A percentile compares a stretch with the other conserved stretches of the same genome.
These are phyloP conservation scores for Drosophila parthenogenetica DNA, from an alignment of 2,888 invertebrate species.

Conservation along the genomic window DNA sequence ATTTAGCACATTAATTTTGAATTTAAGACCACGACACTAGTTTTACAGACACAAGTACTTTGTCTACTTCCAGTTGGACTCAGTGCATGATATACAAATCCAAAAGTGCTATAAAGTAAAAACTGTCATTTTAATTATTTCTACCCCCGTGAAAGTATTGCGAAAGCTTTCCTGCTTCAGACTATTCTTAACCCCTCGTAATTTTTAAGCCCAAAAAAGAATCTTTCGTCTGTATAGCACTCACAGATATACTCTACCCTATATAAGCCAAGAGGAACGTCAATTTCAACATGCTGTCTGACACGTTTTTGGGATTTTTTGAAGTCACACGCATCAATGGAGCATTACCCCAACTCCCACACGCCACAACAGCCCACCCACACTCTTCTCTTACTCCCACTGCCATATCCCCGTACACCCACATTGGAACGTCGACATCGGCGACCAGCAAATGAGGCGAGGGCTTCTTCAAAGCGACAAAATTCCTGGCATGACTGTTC, in stretches of 20 bases:
- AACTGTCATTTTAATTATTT: conserved; percentile 8
- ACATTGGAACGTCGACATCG: conserved; percentile 23
- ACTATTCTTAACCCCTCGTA: background rate
- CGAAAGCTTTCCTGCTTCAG: background rate
- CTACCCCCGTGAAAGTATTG: conserved; percentile 5
- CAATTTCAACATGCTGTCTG: conserved; percentile 78
- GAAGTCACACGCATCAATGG: conserved; percentile 76
- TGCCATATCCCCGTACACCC: conserved; percentile 17
- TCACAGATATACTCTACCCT: conserved; percentile 27
- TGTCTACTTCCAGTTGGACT: background rate
- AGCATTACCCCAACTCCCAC: conserved; percentile 2
- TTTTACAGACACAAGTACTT: too few species aligned
- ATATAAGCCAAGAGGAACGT: conserved; percentile 46
- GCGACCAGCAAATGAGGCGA: conserved; percentile 16
- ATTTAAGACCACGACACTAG: too few species aligned
- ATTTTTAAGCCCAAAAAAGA: conserved; percentile 8
- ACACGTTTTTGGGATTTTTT: conserved; percentile 83
- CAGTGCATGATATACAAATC: too few species aligned
- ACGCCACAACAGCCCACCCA: conserved; percentile 4
- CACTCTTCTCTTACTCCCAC: conserved; percentile 9
- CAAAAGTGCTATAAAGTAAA: background rate
- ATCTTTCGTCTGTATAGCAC: conserved; percentile 19
- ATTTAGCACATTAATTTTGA: too few species aligned
- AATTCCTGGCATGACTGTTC: conserved; percentile 44
- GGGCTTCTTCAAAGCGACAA: conserved; percentile 57